Evolutionary conservation across 2,888 invertebrate species (phyloP).

Genomic region (Oscheius sp.): DNA sequence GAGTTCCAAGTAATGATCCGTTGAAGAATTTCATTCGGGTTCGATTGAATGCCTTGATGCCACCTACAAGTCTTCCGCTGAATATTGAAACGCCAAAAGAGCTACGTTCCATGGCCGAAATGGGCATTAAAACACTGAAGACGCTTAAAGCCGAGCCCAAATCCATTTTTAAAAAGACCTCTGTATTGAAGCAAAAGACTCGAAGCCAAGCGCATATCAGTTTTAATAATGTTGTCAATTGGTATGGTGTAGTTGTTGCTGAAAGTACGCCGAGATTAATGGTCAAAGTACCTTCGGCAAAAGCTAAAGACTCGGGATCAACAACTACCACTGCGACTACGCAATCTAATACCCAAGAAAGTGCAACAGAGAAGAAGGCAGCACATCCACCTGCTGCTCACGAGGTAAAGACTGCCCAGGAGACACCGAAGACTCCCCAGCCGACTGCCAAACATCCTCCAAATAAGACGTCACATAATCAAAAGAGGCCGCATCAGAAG

Average conservation of each 20-base stretch:
- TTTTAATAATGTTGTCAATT: background rate
- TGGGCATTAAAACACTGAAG: background rate
- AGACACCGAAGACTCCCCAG: no score
- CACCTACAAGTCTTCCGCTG: background rate
- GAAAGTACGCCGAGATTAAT: background rate
- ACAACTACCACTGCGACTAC: no score
- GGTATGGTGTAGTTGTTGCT: background rate
- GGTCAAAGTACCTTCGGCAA: background rate
- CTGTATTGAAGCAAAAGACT: background rate
- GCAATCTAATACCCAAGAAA: no score
- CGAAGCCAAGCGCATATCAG: background rate
- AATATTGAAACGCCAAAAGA: background rate
- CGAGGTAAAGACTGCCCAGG: no score
- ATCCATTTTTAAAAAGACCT: background rate
- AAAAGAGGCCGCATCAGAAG: no score
- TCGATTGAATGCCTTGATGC: background rate
- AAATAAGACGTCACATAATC: no score
- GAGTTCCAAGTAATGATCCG: background rate
- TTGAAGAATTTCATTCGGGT: background rate
- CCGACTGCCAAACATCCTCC: no score
- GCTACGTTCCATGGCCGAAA: background rate
- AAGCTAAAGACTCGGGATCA: background rate
- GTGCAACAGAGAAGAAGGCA: no score
- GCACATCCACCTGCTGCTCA: no score
- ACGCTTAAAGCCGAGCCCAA: background rate